phyloP scores from a whole-genome alignment of 2,888 invertebrate genomes.

The Tigriopus californicus region DNA sequence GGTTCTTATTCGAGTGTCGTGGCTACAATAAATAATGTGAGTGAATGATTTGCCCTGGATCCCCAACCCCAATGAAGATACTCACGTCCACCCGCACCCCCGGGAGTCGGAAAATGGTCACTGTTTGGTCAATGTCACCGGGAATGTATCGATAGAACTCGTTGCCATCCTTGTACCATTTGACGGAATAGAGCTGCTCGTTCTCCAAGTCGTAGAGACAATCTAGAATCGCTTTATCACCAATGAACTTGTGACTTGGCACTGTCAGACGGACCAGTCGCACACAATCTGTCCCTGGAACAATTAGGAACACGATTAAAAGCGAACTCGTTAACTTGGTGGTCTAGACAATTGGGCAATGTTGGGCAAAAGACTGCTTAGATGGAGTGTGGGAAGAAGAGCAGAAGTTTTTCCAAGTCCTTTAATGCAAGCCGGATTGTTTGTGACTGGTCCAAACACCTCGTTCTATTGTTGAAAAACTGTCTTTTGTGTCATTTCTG shows the following conservation, averaged over 20 bases:
- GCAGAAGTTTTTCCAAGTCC: too few species aligned
- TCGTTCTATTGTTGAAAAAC: too few species aligned
- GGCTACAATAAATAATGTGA: background rate
- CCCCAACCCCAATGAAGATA: too few species aligned
- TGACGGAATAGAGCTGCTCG: conserved; percentile 9
- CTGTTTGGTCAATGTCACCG: conserved; percentile 10
- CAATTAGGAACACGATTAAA: background rate
- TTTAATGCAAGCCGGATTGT: too few species aligned
- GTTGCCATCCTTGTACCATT: conserved; percentile 14
- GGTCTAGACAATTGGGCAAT: too few species aligned
- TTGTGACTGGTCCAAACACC: too few species aligned
- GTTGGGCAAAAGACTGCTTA: too few species aligned
- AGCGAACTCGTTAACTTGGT: too few species aligned
- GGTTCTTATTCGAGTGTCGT: conserved; percentile 1
- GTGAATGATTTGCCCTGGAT: too few species aligned
- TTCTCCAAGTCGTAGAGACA: conserved; percentile 8
- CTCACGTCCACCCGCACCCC: conserved; percentile 9
- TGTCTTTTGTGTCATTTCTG: too few species aligned
- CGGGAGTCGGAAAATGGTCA: conserved; percentile 9
- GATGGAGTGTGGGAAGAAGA: too few species aligned
- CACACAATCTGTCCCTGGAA: background rate
- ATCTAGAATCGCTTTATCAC: conserved; percentile 1
- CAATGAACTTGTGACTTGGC: conserved; percentile 3
- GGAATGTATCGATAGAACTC: conserved; percentile 13
- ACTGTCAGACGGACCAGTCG: background rate